These are phyloP conservation scores for Pteronura brasiliensis DNA, from an alignment of 2,113 vertebrate species.

Conservation along the genomic window DNA sequence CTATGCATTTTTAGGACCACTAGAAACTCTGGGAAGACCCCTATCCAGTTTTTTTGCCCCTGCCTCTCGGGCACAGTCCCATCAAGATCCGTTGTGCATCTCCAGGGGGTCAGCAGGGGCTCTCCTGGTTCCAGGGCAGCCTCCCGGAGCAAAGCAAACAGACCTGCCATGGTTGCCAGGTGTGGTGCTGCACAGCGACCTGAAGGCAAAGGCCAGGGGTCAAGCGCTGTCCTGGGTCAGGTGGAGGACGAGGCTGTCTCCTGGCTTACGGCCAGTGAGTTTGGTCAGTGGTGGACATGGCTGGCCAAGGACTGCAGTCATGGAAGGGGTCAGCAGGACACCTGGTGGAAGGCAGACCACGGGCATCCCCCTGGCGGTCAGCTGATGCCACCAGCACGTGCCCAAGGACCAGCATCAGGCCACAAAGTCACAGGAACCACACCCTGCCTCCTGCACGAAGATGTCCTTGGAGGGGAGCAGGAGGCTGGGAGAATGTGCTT, in stretches of 20 bases:
- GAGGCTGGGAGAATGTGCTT: not conserved
- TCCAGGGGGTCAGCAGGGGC: not conserved
- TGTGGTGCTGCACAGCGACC: accelerated
- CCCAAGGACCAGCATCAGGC: not conserved
- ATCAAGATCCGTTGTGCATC: not conserved
- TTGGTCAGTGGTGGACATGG: not conserved
- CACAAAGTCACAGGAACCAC: accelerated
- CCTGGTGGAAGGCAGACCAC: too few species aligned
- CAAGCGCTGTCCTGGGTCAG: not conserved
- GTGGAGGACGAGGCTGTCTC: not conserved
- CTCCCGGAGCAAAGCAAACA: not conserved
- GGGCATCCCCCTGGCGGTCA: not conserved
- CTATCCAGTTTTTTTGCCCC: too few species aligned
- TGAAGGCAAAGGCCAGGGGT: not conserved
- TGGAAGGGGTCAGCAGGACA: not conserved
- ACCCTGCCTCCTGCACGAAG: not conserved
- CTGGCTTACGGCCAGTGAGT: accelerated
- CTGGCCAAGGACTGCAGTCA: not conserved
- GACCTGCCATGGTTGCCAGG: not conserved
- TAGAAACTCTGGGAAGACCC: too few species aligned
- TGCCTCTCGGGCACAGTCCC: too few species aligned
- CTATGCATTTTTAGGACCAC: too few species aligned
- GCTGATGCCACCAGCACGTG: too few species aligned
- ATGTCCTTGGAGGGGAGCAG: not conserved
- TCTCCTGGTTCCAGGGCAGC: not conserved